Percentiles rank a stretch among this genome's conserved stretches.
phyloP scores from a whole-genome alignment of 2,797 vertebrate species.

The Gobionotothen gibberifrons region DNA sequence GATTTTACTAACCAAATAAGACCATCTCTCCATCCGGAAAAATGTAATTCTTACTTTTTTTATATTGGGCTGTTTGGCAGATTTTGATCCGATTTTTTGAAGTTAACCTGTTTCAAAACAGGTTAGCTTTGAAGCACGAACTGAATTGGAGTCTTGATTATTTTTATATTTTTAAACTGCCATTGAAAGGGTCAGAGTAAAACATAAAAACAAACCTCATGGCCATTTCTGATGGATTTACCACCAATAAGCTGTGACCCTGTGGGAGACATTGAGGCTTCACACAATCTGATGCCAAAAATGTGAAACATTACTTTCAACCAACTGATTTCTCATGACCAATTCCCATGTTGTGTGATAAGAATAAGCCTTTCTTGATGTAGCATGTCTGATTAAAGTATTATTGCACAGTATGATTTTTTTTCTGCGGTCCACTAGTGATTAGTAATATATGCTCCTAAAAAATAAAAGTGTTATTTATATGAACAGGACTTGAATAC shows the following conservation, averaged over 20 bases:
- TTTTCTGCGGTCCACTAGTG: no score
- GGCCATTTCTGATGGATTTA: neutral
- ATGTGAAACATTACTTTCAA: neutral
- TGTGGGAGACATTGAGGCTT: neutral
- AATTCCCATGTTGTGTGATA: neutral
- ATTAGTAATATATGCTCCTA: no score
- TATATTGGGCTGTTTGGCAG: neutral
- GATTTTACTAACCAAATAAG: neutral
- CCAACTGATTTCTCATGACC: neutral
- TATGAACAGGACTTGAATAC: no score
- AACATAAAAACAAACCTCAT: neutral
- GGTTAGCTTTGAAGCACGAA: neutral
- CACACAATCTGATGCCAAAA: neutral
- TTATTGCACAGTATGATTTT: neutral
- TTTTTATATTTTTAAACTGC: neutral
- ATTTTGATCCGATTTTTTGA: neutral
- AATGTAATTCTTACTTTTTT: no score
- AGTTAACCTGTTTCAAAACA: neutral
- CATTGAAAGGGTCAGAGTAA: neutral
- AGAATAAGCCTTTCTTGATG: neutral
- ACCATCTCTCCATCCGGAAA: no score
- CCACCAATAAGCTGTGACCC: conserved; percentile 4
- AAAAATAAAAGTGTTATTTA: no score
- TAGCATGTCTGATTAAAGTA: neutral
- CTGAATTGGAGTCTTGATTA: neutral